A percentile compares a stretch with the other conserved stretches of the same genome.
phyloP scores from a whole-genome alignment of 2,888 invertebrate genomes.

The Caenorhabditis sp. region DNA sequence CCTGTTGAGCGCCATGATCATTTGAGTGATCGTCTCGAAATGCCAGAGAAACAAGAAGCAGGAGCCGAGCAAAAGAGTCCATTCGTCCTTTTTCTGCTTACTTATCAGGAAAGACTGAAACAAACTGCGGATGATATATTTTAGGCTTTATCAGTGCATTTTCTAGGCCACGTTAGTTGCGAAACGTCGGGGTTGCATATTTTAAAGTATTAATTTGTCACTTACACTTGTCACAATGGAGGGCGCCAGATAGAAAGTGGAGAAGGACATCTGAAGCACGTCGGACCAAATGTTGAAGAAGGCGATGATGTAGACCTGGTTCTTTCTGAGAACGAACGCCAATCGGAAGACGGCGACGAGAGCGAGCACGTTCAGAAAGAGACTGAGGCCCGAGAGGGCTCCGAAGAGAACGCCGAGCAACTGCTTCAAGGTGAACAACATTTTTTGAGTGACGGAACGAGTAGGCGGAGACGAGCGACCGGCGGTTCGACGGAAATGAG shows the following conservation, averaged over 20 bases:
- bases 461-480: neutral
- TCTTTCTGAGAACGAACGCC: slow-evolving; percentile 26
- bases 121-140: neutral
- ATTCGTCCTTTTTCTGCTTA: neutral
- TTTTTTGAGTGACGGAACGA: neutral
- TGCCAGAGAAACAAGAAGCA: slow-evolving; percentile 59
- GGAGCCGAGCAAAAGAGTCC: slow-evolving; percentile 38
- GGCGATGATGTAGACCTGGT: slow-evolving; percentile 57
- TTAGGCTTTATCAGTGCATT: too few species aligned
- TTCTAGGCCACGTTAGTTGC: too few species aligned
- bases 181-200: too few species aligned
- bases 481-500: slow-evolving; percentile 31
- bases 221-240: slow-evolving; percentile 41
- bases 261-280: slow-evolving; percentile 43
- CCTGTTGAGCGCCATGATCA: slow-evolving; percentile 58
- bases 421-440: slow-evolving; percentile 8
- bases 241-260: slow-evolving; percentile 49
- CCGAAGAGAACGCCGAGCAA: slow-evolving; percentile 37
- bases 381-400: slow-evolving; percentile 18
- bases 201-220: neutral
- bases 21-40: slow-evolving; percentile 51
- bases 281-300: slow-evolving; percentile 55
- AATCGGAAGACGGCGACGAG: slow-evolving; percentile 41
- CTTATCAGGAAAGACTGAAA: slow-evolving; percentile 25
- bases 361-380: slow-evolving; percentile 29